Evolutionary conservation across 2,113 vertebrate species (phyloP).

Genomic region (Danionella cerebrum): DNA sequence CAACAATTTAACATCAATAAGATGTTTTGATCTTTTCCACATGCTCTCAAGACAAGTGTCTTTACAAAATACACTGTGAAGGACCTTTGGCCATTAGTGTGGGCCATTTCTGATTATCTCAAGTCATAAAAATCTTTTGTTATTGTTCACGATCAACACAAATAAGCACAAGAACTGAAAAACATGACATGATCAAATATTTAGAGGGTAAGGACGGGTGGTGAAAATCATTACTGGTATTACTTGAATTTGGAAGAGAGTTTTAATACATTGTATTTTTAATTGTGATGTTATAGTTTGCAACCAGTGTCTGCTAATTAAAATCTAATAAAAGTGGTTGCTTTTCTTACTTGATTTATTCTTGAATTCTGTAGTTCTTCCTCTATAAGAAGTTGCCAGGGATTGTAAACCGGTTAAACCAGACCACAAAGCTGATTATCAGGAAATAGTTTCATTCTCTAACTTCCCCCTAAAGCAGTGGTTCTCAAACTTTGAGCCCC

Average conservation of each 20-base stretch:
- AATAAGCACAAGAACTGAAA: neutral
- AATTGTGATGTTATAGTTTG: conserved; percentile 27
- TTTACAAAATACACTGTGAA: neutral
- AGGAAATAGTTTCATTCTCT: too few species aligned
- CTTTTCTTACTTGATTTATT: neutral
- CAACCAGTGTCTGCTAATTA: conserved; percentile 48
- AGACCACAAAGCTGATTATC: too few species aligned
- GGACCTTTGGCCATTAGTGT: neutral
- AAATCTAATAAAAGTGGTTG: conserved; percentile 15
- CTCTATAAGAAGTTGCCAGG: too few species aligned
- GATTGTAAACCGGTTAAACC: neutral
- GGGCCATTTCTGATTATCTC: neutral
- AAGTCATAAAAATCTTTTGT: neutral
- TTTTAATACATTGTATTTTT: conserved; percentile 33
- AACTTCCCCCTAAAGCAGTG: neutral
- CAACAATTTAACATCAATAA: neutral
- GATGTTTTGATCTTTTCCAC: too few species aligned
- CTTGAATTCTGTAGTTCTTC: neutral
- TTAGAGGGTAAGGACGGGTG: neutral
- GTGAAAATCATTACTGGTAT: conserved; percentile 48
- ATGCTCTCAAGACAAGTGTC: neutral
- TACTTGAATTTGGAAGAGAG: conserved; percentile 60
- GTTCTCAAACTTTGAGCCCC: neutral
- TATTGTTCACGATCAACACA: neutral
- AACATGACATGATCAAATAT: neutral